These are phyloP conservation scores for Tympanoctomys barrerae DNA, from an alignment of 2,797 vertebrate species.

Conservation along the genomic window DNA sequence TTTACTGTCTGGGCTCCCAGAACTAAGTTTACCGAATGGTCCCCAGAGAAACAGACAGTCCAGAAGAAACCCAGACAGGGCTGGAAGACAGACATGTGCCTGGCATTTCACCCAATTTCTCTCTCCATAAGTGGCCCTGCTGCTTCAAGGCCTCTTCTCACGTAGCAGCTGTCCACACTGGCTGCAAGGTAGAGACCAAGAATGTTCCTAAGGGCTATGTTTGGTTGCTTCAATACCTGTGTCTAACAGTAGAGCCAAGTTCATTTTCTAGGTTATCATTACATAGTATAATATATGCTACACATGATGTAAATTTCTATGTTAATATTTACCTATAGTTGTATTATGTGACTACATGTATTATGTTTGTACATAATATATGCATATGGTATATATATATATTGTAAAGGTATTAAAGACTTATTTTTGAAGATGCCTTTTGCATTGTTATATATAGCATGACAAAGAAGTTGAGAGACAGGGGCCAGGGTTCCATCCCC, in stretches of 20 bases:
- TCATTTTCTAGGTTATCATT: conserved; percentile 4
- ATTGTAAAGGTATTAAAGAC: not conserved
- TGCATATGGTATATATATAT: not conserved
- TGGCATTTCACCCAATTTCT: not conserved
- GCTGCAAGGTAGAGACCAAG: not conserved
- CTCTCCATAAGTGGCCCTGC: not conserved
- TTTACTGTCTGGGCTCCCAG: not conserved
- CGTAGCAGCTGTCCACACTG: not conserved
- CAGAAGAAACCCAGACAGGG: not conserved
- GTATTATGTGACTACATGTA: not conserved
- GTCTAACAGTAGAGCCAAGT: not conserved
- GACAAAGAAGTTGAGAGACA: not conserved
- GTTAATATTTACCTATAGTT: not conserved
- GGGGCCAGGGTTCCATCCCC: no score
- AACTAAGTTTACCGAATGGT: not conserved
- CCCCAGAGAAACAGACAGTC: not conserved
- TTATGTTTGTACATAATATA: not conserved
- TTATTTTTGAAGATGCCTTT: not conserved
- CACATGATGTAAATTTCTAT: not conserved
- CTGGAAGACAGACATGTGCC: not conserved
- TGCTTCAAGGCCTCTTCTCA: not conserved
- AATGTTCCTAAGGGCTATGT: not conserved
- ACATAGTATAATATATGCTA: not conserved
- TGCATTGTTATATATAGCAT: not conserved
- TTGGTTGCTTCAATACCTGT: not conserved